Conservation (phyloP, 1,140 invertebrate species). For the Drosophila erecta region DNA sequence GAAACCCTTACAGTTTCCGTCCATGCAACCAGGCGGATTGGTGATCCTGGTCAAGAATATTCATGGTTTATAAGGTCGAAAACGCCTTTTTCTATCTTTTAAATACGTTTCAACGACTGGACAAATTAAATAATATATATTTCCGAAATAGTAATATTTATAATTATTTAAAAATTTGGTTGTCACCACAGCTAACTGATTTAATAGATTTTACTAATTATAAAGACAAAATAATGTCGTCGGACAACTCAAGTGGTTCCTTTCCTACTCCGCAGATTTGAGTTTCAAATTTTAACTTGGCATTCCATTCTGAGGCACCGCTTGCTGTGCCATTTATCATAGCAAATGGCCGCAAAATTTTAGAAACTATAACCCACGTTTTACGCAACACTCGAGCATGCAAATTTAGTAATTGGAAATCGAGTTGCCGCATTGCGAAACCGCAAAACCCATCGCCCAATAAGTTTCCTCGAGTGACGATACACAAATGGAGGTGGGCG, state of each 20-base stretch:
- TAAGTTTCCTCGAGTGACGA: conserved; percentile 55
- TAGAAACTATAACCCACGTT: conserved; percentile 46
- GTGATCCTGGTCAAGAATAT: too few species aligned
- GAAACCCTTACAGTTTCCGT: too few species aligned
- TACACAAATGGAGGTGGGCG: conserved; percentile 30
- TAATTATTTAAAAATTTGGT: too few species aligned
- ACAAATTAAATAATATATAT: too few species aligned
- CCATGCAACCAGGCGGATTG: too few species aligned
- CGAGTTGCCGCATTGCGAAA: conserved; percentile 57
- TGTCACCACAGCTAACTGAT: too few species aligned
- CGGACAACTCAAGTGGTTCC: not conserved
- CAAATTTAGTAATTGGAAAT: conserved; percentile 80
- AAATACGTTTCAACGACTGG: too few species aligned
- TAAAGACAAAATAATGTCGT: too few species aligned
- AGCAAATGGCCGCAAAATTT: conserved; percentile 37
- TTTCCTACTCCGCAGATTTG: not conserved
- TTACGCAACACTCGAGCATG: conserved; percentile 66
- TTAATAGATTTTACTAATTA: too few species aligned
- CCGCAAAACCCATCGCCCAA: conserved; percentile 71
- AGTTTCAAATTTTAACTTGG: conserved; percentile 21
- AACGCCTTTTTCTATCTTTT: too few species aligned
- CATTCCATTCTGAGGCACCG: conserved; percentile 4
- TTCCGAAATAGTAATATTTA: too few species aligned
- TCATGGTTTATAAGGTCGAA: too few species aligned
- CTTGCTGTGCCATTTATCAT: conserved; percentile 64